Percentiles rank a stretch among this genome's conserved stretches.
Evolutionary conservation across 2,113 vertebrate genomes (phyloP).

Genomic region (Tragelaphus buxtoni): DNA sequence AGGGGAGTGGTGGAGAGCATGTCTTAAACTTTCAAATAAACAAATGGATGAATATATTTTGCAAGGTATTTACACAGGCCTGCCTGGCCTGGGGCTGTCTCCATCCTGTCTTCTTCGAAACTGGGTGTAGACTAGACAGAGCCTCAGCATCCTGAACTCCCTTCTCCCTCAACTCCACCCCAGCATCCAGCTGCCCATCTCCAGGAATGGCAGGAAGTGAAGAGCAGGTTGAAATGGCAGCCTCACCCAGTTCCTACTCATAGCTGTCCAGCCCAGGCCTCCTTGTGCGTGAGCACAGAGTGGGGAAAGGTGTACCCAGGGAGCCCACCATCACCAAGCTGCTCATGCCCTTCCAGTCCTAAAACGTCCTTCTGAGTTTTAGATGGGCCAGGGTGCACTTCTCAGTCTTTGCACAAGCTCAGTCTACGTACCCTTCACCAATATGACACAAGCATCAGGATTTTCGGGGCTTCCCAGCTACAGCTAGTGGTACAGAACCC

Average conservation of each 20-base stretch:
- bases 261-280: background rate
- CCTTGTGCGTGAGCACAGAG: background rate
- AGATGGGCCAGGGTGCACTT: background rate
- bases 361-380: background rate
- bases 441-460: background rate
- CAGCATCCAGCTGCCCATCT: background rate
- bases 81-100: background rate
- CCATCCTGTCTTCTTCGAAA: background rate
- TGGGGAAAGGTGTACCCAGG: background rate
- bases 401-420: background rate
- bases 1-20: background rate
- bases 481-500: background rate
- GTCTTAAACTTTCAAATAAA: background rate
- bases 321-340: background rate
- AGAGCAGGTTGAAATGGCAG: background rate
- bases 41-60: background rate
- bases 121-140: accelerated
- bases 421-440: background rate
- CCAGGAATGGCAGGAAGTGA: background rate
- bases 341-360: background rate
- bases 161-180: background rate
- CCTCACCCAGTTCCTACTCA: background rate
- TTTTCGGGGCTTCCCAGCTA: background rate
- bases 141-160: background rate
- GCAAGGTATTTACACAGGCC: background rate